These are phyloP conservation scores for Diplazon laetatorius DNA, from an alignment of 2,888 invertebrate species.

Conservation along the genomic window DNA sequence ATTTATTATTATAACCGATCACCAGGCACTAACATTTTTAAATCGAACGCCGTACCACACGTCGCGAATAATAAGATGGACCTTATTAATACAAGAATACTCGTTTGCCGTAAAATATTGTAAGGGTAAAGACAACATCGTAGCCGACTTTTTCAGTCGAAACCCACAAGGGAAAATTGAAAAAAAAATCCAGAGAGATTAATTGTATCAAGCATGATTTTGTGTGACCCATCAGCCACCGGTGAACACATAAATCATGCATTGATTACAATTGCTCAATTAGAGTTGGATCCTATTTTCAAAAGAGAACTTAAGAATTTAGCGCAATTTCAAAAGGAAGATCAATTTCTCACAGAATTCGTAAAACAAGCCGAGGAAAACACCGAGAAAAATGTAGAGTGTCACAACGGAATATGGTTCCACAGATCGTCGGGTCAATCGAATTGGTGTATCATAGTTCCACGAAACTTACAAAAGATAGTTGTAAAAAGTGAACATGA, in stretches of 20 bases:
- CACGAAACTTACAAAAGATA: background rate
- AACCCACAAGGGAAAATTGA: conserved; percentile 30
- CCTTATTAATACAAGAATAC: conserved; percentile 46
- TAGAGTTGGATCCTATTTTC: background rate
- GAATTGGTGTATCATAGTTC: conserved; percentile 4
- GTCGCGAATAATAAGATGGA: conserved; percentile 42
- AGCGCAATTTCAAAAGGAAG: conserved; percentile 1
- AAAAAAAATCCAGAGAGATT: background rate
- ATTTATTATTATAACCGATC: conserved; percentile 55
- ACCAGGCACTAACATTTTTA: conserved; percentile 41
- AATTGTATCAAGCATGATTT: conserved; percentile 8
- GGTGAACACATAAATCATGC: conserved; percentile 5
- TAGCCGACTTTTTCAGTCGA: conserved; percentile 45
- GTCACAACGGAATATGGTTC: conserved; percentile 4
- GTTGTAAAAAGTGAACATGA: conserved; percentile 16
- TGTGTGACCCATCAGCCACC: background rate
- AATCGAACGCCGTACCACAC: conserved; percentile 19
- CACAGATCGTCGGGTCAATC: background rate
- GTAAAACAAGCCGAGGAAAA: background rate
- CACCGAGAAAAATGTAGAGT: background rate
- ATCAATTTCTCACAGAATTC: background rate
- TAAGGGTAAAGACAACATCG: conserved; percentile 47
- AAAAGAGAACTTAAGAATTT: conserved; percentile 6
- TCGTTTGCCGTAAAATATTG: conserved; percentile 48
- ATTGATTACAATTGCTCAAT: background rate